Evolutionary conservation across 2,113 vertebrate genomes (phyloP), one percentile per base, ranked within the genome.

Genomic region (Apteryx owenii): DNA sequence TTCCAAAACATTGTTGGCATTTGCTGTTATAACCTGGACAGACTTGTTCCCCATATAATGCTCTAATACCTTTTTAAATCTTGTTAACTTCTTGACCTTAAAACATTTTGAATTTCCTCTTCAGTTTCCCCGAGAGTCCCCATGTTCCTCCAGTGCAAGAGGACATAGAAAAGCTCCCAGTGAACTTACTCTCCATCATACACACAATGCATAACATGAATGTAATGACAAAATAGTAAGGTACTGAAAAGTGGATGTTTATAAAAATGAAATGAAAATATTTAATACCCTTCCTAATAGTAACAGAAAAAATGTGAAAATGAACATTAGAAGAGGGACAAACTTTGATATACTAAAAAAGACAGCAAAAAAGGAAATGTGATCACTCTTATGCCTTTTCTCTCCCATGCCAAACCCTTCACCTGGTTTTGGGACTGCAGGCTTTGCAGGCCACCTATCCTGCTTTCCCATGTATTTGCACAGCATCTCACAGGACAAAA

Each of bases 71-170:
- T 9, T 66, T 28, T 62, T 28, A 40, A 14, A 26, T 12, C 29
- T 81, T 10, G 3, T 2, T 51, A 54, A 46, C 14, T 38, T 51
- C 40, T 44, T 21, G 9, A 8, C 31, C 58, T 33, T 50, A 38
- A 38, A 46, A 68, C 1, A 2, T 29, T 58, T 29, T 17, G 17
- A 79, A 83, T 75, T 53, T 54, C 25, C 36, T 54, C 51, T 14
- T 70, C 29, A 48, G 38, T 28, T 77, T 60, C 21, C 31, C 1
- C 53, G 3, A 22, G 33, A 18, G 17, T 21, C 42, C 65, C 7
- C 31, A 9, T 1, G 1, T 26, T 50, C 42, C 46, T 58, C 1
- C 26, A 0, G 66, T 5, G n/a, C 48, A 70, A 65, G 17, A 42
- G 38, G 36, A 69, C 79, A 18, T 13, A 3, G 5, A 36, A 36